These are phyloP conservation scores for Cyclopterus lumpus DNA, from an alignment of 2,797 vertebrate species.

Conservation along the genomic window DNA sequence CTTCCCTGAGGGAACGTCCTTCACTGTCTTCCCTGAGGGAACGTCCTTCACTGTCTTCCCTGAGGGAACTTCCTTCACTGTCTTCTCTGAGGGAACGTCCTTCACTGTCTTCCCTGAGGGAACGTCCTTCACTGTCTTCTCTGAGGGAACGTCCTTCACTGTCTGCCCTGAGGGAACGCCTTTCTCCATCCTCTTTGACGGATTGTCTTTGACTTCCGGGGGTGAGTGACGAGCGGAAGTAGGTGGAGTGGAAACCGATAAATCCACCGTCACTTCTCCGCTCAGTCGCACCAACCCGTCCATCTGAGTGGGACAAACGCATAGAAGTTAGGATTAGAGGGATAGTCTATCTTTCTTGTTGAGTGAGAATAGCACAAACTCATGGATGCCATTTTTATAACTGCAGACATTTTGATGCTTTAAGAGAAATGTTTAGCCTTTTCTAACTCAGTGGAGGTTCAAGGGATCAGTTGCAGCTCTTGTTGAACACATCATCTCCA, in stretches of 20 bases:
- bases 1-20: background rate
- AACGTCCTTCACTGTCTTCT: constrained; percentile 17
- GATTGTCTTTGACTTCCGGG: constrained; percentile 28
- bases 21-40: background rate
- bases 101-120: background rate
- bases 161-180: background rate
- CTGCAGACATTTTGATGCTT: background rate
- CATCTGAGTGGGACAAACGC: constrained; percentile 54
- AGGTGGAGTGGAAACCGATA: constrained; percentile 18
- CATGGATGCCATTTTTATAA: background rate
- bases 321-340: background rate
- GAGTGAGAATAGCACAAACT: background rate
- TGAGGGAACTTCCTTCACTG: background rate
- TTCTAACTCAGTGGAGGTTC: background rate
- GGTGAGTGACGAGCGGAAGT: constrained; percentile 28
- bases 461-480: background rate
- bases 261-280: constrained; percentile 76
- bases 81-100: background rate
- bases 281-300: constrained; percentile 91
- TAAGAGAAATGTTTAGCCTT: background rate
- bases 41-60: background rate
- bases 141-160: background rate
- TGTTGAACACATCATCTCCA: background rate
- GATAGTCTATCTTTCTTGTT: background rate
- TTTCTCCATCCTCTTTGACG: background rate